Evolutionary conservation across 1,140 invertebrate genomes (phyloP).

Genomic region (Chionoecetes opilio): DNA sequence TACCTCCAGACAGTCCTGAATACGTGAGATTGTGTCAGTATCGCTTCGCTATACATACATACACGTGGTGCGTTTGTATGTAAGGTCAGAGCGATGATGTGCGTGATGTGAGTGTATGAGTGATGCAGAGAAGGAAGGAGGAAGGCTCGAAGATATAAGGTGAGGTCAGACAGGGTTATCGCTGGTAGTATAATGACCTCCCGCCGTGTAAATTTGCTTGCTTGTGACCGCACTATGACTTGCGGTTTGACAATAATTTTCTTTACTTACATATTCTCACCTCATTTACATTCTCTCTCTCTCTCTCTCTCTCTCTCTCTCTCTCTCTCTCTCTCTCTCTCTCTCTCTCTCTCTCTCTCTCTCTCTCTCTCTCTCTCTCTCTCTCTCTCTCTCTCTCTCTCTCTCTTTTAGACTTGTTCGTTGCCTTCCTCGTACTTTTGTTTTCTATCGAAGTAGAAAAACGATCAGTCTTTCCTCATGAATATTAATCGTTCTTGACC

Average conservation of each 20-base stretch:
- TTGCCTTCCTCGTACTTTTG: too few relatives aligned
- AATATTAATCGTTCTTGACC: too few relatives aligned
- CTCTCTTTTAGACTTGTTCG: too few relatives aligned
- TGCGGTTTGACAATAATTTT: background rate
- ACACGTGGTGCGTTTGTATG: too few relatives aligned
- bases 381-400: background rate
- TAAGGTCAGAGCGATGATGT: too few relatives aligned
- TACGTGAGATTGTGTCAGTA: too few relatives aligned
- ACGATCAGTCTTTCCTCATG: too few relatives aligned
- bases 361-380: background rate
- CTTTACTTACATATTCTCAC: background rate
- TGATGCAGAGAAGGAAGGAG: background rate
- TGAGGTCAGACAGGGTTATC: background rate
- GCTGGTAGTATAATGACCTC: background rate
- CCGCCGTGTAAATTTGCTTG: background rate
- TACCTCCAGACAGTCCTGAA: too few relatives aligned
- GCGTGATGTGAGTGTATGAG: too few relatives aligned
- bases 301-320: conserved; percentile 27
- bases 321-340: conserved; percentile 27
- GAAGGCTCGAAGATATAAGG: background rate
- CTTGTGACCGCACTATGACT: background rate
- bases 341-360: conserved; percentile 27
- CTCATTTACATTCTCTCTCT: background rate
- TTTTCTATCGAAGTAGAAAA: too few relatives aligned
- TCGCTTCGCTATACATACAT: too few relatives aligned